These are phyloP conservation scores for Bombyx mandarina DNA, from an alignment of 1,140 invertebrate genomes.

Conservation along the genomic window DNA sequence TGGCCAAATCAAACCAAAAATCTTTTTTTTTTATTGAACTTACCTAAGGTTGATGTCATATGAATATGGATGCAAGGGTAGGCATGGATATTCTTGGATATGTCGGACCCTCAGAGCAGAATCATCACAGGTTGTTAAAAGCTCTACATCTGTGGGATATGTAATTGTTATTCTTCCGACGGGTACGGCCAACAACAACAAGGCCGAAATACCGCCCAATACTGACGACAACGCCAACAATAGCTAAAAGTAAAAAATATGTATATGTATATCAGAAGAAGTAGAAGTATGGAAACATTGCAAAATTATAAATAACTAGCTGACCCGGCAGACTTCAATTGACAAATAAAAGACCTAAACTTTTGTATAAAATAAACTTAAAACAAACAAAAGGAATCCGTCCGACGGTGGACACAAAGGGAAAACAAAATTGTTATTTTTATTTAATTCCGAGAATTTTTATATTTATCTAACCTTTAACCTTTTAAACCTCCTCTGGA, in stretches of 20 bases:
- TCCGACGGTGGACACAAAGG: too few species aligned
- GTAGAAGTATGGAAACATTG: too few species aligned
- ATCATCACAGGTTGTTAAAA: slow-evolving; percentile 71
- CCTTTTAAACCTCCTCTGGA: too few species aligned
- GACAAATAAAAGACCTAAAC: too few species aligned
- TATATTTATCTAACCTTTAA: too few species aligned
- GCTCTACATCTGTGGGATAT: slow-evolving; percentile 74
- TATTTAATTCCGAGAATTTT: too few species aligned
- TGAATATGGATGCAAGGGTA: slow-evolving; percentile 51
- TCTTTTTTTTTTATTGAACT: slow-evolving; percentile 16
- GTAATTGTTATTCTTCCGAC: slow-evolving; percentile 78
- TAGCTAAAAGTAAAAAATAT: slow-evolving; percentile 63
- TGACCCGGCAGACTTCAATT: too few species aligned
- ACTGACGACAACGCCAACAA: slow-evolving; percentile 78
- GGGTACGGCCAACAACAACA: slow-evolving; percentile 79
- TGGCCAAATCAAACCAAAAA: background rate
- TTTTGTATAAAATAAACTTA: too few species aligned
- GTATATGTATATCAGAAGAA: too few species aligned
- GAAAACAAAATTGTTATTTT: too few species aligned
- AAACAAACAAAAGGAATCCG: too few species aligned
- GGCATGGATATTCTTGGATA: slow-evolving; percentile 71
- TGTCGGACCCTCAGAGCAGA: slow-evolving; percentile 60
- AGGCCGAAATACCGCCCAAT: slow-evolving; percentile 76
- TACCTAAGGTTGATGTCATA: slow-evolving; percentile 64
- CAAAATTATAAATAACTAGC: too few species aligned